These are phyloP conservation scores for Pseudomyrmex cubaensis DNA, from an alignment of 1,140 invertebrate species.

Conservation along the genomic window DNA sequence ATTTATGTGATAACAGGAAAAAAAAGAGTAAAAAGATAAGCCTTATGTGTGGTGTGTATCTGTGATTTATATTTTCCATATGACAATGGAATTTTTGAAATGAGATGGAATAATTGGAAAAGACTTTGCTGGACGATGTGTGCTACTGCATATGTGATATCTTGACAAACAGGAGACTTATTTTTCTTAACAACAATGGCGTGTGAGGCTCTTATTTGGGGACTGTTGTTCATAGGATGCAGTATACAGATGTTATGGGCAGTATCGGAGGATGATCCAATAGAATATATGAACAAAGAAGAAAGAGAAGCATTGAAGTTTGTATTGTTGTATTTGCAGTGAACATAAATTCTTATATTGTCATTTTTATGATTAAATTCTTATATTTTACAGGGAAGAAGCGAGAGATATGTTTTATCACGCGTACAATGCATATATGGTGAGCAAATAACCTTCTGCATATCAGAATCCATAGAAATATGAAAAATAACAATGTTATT, in stretches of 20 bases:
- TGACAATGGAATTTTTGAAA: slow-evolving; percentile 26
- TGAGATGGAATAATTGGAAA: slow-evolving; percentile 43
- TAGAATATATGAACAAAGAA: slow-evolving; percentile 86
- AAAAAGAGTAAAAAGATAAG: neutral
- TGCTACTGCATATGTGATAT: slow-evolving; percentile 64
- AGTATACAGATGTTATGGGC: slow-evolving; percentile 69
- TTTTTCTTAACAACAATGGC: slow-evolving; percentile 77
- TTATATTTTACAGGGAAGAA: slow-evolving; percentile 89
- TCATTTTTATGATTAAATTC: slow-evolving; percentile 7
- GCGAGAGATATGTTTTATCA: slow-evolving; percentile 98
- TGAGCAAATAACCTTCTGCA: slow-evolving; percentile 77
- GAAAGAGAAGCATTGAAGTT: slow-evolving; percentile 87
- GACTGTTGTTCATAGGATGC: slow-evolving; percentile 76
- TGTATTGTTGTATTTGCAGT: slow-evolving; percentile 60
- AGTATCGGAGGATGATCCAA: slow-evolving; percentile 77
- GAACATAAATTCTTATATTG: slow-evolving; percentile 7
- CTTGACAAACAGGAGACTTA: slow-evolving; percentile 79
- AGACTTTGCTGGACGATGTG: slow-evolving; percentile 69
- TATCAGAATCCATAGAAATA: no score
- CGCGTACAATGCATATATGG: slow-evolving; percentile 98
- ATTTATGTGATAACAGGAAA: slow-evolving; percentile 8
- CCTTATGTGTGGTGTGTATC: slow-evolving; percentile 19
- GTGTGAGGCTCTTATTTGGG: slow-evolving; percentile 73
- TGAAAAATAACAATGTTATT: neutral
- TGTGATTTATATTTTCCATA: slow-evolving; percentile 20